A percentile compares a stretch with the other conserved stretches of the same genome.
phyloP scores from a whole-genome alignment of 2,797 vertebrate species.

The Argyrosomus regius region DNA sequence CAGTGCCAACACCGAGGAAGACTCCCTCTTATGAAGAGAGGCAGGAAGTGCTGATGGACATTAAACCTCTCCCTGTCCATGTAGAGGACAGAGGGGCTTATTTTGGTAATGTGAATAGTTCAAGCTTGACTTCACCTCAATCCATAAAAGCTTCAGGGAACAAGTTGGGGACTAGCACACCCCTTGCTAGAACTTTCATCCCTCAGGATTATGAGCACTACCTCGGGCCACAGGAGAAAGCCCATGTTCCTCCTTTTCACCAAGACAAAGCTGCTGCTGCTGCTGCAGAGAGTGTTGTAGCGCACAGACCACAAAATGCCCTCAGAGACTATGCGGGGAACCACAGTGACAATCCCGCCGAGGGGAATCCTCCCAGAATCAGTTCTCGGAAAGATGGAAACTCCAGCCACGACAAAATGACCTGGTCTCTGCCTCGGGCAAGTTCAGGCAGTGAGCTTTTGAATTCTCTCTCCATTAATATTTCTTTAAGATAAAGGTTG shows the following conservation, averaged over 20 bases:
- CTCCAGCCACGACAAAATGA: conserved; percentile 56
- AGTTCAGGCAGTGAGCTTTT: conserved; percentile 81
- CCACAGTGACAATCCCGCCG: conserved; percentile 19
- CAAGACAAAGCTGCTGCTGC: conserved; percentile 12
- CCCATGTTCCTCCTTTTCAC: conserved; percentile 53
- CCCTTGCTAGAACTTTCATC: conserved; percentile 67
- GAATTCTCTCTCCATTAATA: conserved; percentile 32
- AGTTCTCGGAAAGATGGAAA: conserved; percentile 43
- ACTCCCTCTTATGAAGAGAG: conserved; percentile 59
- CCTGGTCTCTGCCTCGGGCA: conserved; percentile 66
- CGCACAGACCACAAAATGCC: conserved; percentile 25
- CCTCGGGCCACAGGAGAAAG: conserved; percentile 61
- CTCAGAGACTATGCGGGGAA: conserved; percentile 18
- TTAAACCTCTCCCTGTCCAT: conserved; percentile 33
- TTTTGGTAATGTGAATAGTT: conserved; percentile 15
- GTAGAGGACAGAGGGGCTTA: conserved; percentile 2
- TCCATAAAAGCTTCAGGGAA: conserved; percentile 41
- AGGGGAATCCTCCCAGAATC: conserved; percentile 16
- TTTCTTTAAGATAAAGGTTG: conserved; percentile 30
- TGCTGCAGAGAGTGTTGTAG: conserved; percentile 5
- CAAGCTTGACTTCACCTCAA: not conserved
- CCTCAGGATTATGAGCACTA: conserved; percentile 70
- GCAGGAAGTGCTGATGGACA: conserved; percentile 31
- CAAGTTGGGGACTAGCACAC: not conserved
- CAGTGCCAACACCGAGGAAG: conserved; percentile 62